phyloP scores from a whole-genome alignment of 1,140 invertebrate species.

The Teleogryllus occipitalis region DNA sequence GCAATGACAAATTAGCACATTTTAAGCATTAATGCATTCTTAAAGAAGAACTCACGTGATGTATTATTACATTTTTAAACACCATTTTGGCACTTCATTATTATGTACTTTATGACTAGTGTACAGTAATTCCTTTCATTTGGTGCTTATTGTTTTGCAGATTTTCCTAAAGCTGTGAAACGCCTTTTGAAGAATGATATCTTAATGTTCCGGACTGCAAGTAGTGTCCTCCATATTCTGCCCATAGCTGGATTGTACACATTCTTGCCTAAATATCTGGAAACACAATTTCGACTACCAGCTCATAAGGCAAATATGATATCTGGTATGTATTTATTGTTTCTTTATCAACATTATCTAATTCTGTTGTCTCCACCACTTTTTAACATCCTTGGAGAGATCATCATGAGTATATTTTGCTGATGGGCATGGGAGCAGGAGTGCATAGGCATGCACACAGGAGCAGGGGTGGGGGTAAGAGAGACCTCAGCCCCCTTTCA shows the following conservation, averaged over 20 bases:
- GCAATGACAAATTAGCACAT: too few species aligned
- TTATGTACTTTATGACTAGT: background rate
- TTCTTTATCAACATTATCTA: too few species aligned
- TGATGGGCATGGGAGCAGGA: too few species aligned
- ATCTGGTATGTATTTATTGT: slow-evolving; percentile 51
- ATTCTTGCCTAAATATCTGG: slow-evolving; percentile 88
- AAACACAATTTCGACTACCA: slow-evolving; percentile 81
- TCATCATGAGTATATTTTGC: too few species aligned
- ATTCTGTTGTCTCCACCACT: too few species aligned
- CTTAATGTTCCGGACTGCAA: slow-evolving; percentile 79
- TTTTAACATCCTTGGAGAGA: too few species aligned
- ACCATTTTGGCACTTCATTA: background rate
- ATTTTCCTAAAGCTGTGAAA: slow-evolving; percentile 81
- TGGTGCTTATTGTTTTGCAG: slow-evolving; percentile 36
- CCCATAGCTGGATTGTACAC: slow-evolving; percentile 87
- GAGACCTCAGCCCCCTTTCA: too few species aligned
- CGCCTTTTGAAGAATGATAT: slow-evolving; percentile 82
- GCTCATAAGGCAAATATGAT: slow-evolving; percentile 85
- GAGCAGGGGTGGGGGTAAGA: too few species aligned
- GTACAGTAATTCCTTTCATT: background rate
- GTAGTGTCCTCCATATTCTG: slow-evolving; percentile 79
- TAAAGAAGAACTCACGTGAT: background rate
- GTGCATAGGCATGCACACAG: too few species aligned
- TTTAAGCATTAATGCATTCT: too few species aligned
- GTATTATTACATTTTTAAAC: background rate